Percentiles rank a stretch among this genome's conserved stretches.
Conservation (phyloP, 2,888 invertebrate genomes). For the Kuschelorhynchus macadamiae region DNA sequence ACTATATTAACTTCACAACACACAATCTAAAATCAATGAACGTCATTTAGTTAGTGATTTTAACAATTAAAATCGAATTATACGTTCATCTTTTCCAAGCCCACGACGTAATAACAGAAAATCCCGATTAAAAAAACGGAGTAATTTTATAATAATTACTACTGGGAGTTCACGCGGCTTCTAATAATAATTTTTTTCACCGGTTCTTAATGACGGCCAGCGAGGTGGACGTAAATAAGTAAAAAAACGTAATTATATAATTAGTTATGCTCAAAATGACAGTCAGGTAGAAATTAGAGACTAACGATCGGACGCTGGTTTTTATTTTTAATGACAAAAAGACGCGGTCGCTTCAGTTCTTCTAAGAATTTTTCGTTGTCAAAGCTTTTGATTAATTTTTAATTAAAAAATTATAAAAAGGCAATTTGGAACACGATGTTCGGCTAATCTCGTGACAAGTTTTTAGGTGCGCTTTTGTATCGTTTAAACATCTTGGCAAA, state of each 20-base stretch:
- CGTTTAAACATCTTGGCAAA: too few species aligned
- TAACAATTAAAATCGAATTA: too few species aligned
- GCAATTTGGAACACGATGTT: slow-evolving; percentile 5
- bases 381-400: slow-evolving; percentile 41
- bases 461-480: too few species aligned
- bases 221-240: slow-evolving; percentile 37
- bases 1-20: too few species aligned
- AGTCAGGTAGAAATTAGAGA: slow-evolving; percentile 65
- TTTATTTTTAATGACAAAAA: slow-evolving; percentile 61
- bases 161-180: slow-evolving; percentile 48
- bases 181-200: slow-evolving; percentile 46
- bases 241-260: slow-evolving; percentile 68
- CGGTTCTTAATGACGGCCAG: slow-evolving; percentile 44
- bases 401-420: too few species aligned
- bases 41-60: too few species aligned
- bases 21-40: too few species aligned
- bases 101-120: too few species aligned
- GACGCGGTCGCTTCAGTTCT: not conserved
- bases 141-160: slow-evolving; percentile 49
- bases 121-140: slow-evolving; percentile 62
- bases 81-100: too few species aligned
- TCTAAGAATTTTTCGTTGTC: too few species aligned
- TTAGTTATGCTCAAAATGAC: slow-evolving; percentile 69
- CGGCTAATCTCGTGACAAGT: too few species aligned
- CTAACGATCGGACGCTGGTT: too few species aligned